Conservation (phyloP, 2,888 invertebrate species). For the Cosmopolites sordidus region DNA sequence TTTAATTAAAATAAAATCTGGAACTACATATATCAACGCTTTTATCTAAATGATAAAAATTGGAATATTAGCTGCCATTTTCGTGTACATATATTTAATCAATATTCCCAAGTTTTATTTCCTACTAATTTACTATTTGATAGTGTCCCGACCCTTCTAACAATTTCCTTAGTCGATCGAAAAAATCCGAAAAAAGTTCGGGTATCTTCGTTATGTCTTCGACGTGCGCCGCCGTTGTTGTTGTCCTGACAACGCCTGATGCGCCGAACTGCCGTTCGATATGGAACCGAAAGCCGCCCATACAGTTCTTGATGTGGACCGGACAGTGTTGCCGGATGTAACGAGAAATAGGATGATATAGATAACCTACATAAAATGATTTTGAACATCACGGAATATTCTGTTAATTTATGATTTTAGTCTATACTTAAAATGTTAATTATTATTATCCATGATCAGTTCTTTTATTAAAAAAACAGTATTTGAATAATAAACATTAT, state of each 20-base stretch:
- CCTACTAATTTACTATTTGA: background rate
- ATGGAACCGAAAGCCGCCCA: conserved; percentile 15
- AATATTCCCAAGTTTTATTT: background rate
- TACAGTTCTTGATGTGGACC: conserved; percentile 21
- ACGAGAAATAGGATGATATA: too few relatives aligned
- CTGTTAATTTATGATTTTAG: too few relatives aligned
- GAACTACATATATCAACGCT: too few relatives aligned
- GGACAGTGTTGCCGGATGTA: conserved; percentile 7
- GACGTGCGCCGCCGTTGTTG: conserved; percentile 11
- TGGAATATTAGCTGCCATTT: too few relatives aligned
- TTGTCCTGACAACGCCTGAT: conserved; percentile 23
- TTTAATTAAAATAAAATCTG: too few relatives aligned
- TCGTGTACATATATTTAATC: background rate
- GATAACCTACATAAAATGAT: too few relatives aligned
- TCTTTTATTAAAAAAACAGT: too few relatives aligned
- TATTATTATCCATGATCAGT: too few relatives aligned
- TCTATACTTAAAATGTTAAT: too few relatives aligned
- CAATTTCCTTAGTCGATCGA: conserved; percentile 18
- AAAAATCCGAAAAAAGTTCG: background rate
- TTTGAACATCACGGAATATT: too few relatives aligned
- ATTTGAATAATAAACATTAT: too few relatives aligned
- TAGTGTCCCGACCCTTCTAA: conserved; percentile 19
- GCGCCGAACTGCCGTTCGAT: conserved; percentile 19
- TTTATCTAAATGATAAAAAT: too few relatives aligned
- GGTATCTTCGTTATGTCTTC: conserved; percentile 2